phyloP scores from a whole-genome alignment of 1,140 invertebrate species.

The Calephelis nemesis region DNA sequence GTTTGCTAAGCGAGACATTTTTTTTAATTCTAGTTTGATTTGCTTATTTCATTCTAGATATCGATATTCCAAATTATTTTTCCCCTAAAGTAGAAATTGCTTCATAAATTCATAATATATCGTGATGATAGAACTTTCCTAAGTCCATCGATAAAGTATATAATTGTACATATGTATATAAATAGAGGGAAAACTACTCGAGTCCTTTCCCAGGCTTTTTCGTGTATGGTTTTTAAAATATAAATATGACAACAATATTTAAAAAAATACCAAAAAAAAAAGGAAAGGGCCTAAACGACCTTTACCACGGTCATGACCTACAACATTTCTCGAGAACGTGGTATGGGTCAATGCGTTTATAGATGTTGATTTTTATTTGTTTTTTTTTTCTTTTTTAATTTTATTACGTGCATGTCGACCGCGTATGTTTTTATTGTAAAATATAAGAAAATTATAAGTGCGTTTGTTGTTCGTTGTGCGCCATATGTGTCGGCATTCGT shows the following conservation, averaged over 20 bases:
- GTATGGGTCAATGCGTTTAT: constrained; percentile 44
- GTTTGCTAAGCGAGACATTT: constrained; percentile 1
- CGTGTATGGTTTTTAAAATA: constrained; percentile 60
- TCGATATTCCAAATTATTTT: constrained; percentile 7
- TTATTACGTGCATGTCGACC: constrained; percentile 57
- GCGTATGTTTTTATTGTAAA: constrained; percentile 54
- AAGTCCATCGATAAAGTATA: constrained; percentile 46
- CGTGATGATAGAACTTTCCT: constrained; percentile 35
- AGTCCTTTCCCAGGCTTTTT: constrained; percentile 55
- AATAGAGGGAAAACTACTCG: constrained; percentile 36
- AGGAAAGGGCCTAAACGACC: constrained; percentile 57
- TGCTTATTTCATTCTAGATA: constrained; percentile 1
- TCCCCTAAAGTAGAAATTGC: constrained; percentile 2
- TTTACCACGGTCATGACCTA: constrained; percentile 40
- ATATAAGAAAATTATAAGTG: constrained; percentile 59
- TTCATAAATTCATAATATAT: constrained; percentile 4
- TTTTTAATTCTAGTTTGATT: neutral
- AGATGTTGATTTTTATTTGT: constrained; percentile 41
- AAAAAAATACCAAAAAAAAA: constrained; percentile 63
- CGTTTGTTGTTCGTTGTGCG: constrained; percentile 69
- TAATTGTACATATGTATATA: constrained; percentile 71
- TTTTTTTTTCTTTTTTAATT: constrained; percentile 63
- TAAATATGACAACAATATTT: constrained; percentile 41
- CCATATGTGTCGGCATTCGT: constrained; percentile 39
- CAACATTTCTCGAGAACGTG: constrained; percentile 44